Conservation (phyloP, 2,888 invertebrate species). For the Drosophila paramelanica region DNA sequence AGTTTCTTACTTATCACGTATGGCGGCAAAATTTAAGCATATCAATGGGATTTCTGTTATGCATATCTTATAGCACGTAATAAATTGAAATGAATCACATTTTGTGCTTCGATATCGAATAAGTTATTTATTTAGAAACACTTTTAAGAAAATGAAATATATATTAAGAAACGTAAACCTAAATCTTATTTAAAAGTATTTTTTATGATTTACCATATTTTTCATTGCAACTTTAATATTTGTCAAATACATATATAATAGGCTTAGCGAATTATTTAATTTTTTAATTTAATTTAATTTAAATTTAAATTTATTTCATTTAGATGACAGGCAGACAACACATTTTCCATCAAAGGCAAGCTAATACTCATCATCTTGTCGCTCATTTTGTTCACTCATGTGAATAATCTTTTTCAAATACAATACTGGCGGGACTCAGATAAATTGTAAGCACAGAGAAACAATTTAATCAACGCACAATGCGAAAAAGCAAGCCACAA, state of each 20-base stretch:
- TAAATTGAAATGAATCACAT: conserved; percentile 10
- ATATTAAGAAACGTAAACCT: too few species aligned
- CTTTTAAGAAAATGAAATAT: too few species aligned
- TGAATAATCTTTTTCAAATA: conserved; percentile 62
- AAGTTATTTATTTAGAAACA: too few species aligned
- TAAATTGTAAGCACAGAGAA: conserved; percentile 38
- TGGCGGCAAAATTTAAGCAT: conserved; percentile 10
- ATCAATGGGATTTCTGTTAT: conserved; percentile 37
- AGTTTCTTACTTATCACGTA: conserved; percentile 9
- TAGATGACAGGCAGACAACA: conserved; percentile 14
- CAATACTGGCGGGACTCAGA: conserved; percentile 21
- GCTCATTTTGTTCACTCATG: conserved; percentile 42
- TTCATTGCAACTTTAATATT: background rate
- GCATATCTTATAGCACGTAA: conserved; percentile 2
- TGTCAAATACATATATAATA: conserved; percentile 31
- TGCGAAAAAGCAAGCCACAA: conserved; percentile 44
- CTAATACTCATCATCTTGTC: conserved; percentile 35
- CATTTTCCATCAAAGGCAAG: conserved; percentile 49
- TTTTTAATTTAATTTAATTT: too few species aligned
- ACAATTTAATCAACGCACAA: conserved; percentile 78
- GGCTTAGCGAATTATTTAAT: background rate
- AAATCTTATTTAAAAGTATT: background rate
- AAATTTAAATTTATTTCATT: conserved; percentile 27
- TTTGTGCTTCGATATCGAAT: too few species aligned
- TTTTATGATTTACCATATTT: too few species aligned